These are phyloP conservation scores for Melitaea cinxia DNA, from an alignment of 1,140 invertebrate species.

Conservation along the genomic window DNA sequence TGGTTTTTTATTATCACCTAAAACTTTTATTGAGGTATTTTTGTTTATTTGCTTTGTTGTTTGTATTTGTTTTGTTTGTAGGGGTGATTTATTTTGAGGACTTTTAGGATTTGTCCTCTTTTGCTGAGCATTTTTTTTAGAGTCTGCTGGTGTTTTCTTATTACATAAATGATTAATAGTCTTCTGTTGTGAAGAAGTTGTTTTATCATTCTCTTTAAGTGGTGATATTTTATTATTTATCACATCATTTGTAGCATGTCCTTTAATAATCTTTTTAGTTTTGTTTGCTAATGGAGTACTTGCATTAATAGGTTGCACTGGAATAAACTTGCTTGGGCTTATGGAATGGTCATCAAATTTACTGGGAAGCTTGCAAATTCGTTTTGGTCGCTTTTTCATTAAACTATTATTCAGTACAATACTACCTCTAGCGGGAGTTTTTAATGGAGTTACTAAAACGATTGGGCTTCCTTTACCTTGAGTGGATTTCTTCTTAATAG, in stretches of 20 bases:
- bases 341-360: constrained; percentile 60
- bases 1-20: constrained; percentile 51
- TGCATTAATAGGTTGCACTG: constrained; percentile 56
- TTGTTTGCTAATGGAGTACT: constrained; percentile 58
- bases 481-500: not conserved
- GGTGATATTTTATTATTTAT: constrained; percentile 17
- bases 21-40: constrained; percentile 52
- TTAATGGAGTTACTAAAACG: constrained; percentile 37
- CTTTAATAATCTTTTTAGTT: constrained; percentile 24
- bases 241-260: not conserved
- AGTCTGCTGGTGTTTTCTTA: constrained; percentile 40
- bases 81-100: constrained; percentile 17
- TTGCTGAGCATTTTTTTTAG: constrained; percentile 55
- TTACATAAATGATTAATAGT: constrained; percentile 3
- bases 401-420: constrained; percentile 45
- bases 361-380: constrained; percentile 60
- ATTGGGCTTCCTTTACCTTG: not conserved
- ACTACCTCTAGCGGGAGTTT: constrained; percentile 42
- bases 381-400: constrained; percentile 53
- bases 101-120: constrained; percentile 20
- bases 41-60: constrained; percentile 34
- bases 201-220: constrained; percentile 24
- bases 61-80: not conserved
- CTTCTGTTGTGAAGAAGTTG: constrained; percentile 3
- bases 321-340: constrained; percentile 63